Evolutionary conservation across 2,888 invertebrate species (phyloP), one percentile per base, ranked within the genome.

Genomic region (Phragmatobia fuliginosa): DNA sequence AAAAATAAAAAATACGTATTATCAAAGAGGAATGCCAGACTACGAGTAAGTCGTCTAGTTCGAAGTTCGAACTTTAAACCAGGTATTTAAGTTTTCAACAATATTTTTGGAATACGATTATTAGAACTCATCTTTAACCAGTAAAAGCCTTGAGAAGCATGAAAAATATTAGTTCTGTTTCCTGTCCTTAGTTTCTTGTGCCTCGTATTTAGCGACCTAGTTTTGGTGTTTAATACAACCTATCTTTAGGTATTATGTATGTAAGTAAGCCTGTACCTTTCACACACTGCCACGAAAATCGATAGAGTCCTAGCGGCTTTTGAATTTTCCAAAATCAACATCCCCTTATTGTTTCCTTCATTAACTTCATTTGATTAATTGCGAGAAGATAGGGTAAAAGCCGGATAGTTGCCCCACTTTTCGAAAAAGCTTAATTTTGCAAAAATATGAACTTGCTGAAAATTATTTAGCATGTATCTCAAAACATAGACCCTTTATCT

Each of bases 281-380:
- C 41, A 62, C 28, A 41, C 62, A 62, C 28, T 38, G 28, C 41
- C 21, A 21, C 1, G 10, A 62, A 41, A 28, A 56, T 25, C 41
- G 14, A 28, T 16, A 62, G 18, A 38, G 38, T 38, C 61, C 16
- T 38, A 62, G 41, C 41, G 18, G 28, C 21, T 62, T 56, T 38
- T 11, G 31, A 28, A 62, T 62, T 62, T 62, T 62, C 31, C 21
- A 66, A 66, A 52, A 52, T 62, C 68, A 66, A 60, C 60, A 41
- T 62, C 62, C 41, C 31, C 56, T 5, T 62, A 41, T 31, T 62
- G 36, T 41, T 62, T 41, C 31, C 31, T 41, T 62, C 38, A 62
- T 62, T 62, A 62, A n/a, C 61, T 67, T 73, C 66, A 67, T 65
- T 67, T 62, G 61, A 33, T 45, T 25, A 70, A 70, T 62, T 60